Evolutionary conservation across 2,888 invertebrate species (phyloP), one percentile per base, ranked within the genome.

Genomic region (Pristionchus exspectatus): DNA sequence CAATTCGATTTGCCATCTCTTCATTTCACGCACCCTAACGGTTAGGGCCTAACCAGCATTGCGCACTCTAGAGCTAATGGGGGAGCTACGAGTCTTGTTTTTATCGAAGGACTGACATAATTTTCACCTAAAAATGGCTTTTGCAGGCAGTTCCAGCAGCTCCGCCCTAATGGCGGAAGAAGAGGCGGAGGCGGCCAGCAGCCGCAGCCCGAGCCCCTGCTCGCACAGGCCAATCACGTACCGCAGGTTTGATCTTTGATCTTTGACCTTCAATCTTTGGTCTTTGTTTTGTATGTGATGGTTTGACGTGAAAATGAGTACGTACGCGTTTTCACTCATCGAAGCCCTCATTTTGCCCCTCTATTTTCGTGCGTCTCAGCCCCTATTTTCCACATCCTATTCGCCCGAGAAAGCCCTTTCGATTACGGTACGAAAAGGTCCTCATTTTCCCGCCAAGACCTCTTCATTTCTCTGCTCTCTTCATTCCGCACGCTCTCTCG

Each of bases 231-330:
- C 5, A 24, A 7, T 12, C 12, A 18, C 38, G 50, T 54, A n/a
- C 27, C 44, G 21, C 77, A 77, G 44, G 77, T 77, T 21, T 38
- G 38, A 77, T 38, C 18, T 77, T 77, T 77, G 44, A 44, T 77
- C 38, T 77, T 81, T 81, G 16, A 18, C 18, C 50, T 50, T 54
- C 50, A 27, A 50, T 54, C 50, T 81, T 50, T 50, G 12, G 21
- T 50, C 50, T 81, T 81, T n/a, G 10, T 50, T 7, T 12, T 7
- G 9, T 12, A 3, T 12, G 9, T 50, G 10, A 50, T 12, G 9
- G 0, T 50, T 10, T 3, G 44, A 50, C 44, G 44, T 50, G 44
- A 66, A 66, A 27, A 12, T 12, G 66, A 21, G 24, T 27, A 66
- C 66, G 27, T 24, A 27, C 44, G 44, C 44, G 66, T 66, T 66